phyloP scores from a whole-genome alignment of 2,888 invertebrate species.

The Phortica okadai region DNA sequence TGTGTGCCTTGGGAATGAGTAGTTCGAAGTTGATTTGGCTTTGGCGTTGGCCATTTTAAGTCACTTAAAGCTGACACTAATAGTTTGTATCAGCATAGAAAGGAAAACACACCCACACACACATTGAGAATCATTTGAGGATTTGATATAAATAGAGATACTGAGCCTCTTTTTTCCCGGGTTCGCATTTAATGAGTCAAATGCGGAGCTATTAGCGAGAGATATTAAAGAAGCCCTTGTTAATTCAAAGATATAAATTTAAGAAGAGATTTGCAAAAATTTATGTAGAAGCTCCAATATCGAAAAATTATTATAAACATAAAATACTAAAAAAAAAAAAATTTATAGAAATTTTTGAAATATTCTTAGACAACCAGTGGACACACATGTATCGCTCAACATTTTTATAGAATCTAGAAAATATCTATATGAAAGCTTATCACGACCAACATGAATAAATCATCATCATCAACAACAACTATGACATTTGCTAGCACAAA shows the following conservation, averaged over 20 bases:
- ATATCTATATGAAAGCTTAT: no score
- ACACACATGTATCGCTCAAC: no score
- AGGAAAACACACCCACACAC: neutral
- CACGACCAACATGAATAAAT: slow-evolving; percentile 15
- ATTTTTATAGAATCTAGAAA: no score
- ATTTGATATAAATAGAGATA: neutral
- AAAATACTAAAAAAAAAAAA: no score
- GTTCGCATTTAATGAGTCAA: neutral
- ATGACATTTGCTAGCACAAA: slow-evolving; percentile 1
- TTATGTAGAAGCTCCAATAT: neutral
- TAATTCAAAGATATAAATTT: no score
- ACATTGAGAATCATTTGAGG: neutral
- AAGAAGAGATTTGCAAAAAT: no score
- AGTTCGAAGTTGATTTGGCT: neutral
- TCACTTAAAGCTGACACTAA: slow-evolving; percentile 32
- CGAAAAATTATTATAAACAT: neutral
- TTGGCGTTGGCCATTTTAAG: neutral
- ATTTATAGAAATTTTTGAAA: no score
- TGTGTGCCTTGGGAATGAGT: neutral
- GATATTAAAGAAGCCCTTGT: neutral
- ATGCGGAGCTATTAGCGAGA: neutral
- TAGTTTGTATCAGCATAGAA: neutral
- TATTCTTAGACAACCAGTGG: no score
- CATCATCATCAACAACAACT: slow-evolving; percentile 7
- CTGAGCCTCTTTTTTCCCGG: neutral